phyloP scores from a whole-genome alignment of 2,113 vertebrate genomes.

The Myotis brandtii region DNA sequence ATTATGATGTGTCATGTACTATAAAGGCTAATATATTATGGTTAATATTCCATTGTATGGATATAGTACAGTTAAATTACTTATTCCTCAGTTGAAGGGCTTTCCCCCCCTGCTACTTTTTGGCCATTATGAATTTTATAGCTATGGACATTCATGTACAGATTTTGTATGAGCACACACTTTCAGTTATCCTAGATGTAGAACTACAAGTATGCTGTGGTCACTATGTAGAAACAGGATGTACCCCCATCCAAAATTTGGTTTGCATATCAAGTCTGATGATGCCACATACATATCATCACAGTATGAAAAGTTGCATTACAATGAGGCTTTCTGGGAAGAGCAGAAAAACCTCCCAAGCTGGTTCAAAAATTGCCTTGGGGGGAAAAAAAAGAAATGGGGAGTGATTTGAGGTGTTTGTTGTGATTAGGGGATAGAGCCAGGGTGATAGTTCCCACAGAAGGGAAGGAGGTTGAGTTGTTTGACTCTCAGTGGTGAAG shows the following conservation, averaged over 20 bases:
- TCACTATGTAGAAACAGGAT: not conserved
- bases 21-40: not conserved
- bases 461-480: not conserved
- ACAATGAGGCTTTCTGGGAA: not conserved
- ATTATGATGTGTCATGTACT: not conserved
- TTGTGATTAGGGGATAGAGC: accelerated
- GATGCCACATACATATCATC: not conserved
- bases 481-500: not conserved
- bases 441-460: accelerated
- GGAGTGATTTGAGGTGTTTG: not conserved
- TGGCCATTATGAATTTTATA: not conserved
- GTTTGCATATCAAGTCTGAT: not conserved
- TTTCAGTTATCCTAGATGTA: not conserved
- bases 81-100: not conserved
- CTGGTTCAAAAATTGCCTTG: not conserved
- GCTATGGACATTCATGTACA: not conserved
- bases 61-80: not conserved
- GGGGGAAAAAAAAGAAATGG: not conserved
- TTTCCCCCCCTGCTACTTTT: not conserved
- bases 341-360: not conserved
- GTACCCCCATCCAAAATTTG: not conserved
- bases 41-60: not conserved
- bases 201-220: not conserved
- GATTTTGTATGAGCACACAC: not conserved
- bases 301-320: not conserved